A percentile compares a stretch with the other conserved stretches of the same genome.
Evolutionary conservation across 1,140 invertebrate genomes (phyloP).

Genomic region (Thaumatotibia leucotreta): DNA sequence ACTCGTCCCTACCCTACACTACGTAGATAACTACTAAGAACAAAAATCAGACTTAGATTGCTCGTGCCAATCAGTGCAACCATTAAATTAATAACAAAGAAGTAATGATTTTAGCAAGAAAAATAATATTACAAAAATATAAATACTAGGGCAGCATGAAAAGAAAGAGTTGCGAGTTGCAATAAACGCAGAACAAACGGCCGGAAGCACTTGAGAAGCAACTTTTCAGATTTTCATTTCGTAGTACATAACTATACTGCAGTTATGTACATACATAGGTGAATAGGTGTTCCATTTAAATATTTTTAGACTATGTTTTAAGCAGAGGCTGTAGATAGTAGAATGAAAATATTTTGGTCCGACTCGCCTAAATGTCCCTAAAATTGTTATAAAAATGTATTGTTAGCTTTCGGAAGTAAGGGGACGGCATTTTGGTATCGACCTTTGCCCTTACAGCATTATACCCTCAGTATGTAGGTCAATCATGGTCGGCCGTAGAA

Average conservation of each 20-base stretch:
- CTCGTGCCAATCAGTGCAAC: no score
- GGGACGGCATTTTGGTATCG: background rate
- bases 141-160: background rate
- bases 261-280: background rate
- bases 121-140: background rate
- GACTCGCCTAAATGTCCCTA: background rate
- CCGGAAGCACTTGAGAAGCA: background rate
- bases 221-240: background rate
- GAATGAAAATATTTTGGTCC: background rate
- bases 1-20: no score
- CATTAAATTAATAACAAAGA: no score
- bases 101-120: background rate
- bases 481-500: background rate
- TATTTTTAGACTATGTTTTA: no score
- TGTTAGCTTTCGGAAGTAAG: background rate
- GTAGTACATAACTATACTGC: background rate
- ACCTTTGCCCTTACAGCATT: background rate
- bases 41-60: no score
- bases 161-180: background rate
- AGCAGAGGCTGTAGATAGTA: no score
- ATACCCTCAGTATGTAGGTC: background rate
- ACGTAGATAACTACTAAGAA: no score
- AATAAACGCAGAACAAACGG: background rate
- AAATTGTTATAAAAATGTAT: background rate
- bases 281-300: no score